Evolutionary conservation across 1,140 invertebrate genomes (phyloP).

Genomic region (Stegodyphus mimosarum): DNA sequence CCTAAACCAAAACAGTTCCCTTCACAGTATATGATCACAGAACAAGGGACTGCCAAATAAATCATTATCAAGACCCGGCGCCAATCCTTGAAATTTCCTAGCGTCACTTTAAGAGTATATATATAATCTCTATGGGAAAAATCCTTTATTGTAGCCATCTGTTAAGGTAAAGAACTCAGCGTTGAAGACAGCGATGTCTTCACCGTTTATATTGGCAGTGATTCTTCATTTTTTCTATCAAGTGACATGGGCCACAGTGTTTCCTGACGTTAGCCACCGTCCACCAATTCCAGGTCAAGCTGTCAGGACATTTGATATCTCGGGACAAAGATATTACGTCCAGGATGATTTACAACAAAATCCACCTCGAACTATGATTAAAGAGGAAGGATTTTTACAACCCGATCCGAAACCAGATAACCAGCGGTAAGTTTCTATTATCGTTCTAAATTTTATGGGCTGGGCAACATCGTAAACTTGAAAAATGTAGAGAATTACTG

Average conservation of each 20-base stretch:
- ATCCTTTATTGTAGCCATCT: slow-evolving; percentile 6
- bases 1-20: slow-evolving; percentile 7
- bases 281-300: slow-evolving; percentile 40
- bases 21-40: slow-evolving; percentile 58
- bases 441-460: too few species aligned
- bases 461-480: too few species aligned
- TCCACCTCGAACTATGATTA: slow-evolving; percentile 21
- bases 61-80: slow-evolving; percentile 57
- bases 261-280: slow-evolving; percentile 27
- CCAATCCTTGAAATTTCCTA: slow-evolving; percentile 58
- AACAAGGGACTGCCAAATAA: slow-evolving; percentile 59
- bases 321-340: slow-evolving; percentile 9
- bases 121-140: slow-evolving; percentile 46
- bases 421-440: slow-evolving; percentile 3
- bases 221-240: slow-evolving; percentile 15
- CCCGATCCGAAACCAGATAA: slow-evolving; percentile 8
- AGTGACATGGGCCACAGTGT: slow-evolving; percentile 8
- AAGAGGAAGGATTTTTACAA: slow-evolving; percentile 14
- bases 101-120: slow-evolving; percentile 47
- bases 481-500: too few species aligned
- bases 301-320: slow-evolving; percentile 46
- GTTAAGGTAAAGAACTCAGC: background rate
- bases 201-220: slow-evolving; percentile 6
- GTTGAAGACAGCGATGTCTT: slow-evolving; percentile 42
- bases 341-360: slow-evolving; percentile 33